Percentiles rank a stretch among this genome's conserved stretches.
Evolutionary conservation across 2,888 invertebrate genomes (phyloP).

Genomic region (Xylocampa areola): DNA sequence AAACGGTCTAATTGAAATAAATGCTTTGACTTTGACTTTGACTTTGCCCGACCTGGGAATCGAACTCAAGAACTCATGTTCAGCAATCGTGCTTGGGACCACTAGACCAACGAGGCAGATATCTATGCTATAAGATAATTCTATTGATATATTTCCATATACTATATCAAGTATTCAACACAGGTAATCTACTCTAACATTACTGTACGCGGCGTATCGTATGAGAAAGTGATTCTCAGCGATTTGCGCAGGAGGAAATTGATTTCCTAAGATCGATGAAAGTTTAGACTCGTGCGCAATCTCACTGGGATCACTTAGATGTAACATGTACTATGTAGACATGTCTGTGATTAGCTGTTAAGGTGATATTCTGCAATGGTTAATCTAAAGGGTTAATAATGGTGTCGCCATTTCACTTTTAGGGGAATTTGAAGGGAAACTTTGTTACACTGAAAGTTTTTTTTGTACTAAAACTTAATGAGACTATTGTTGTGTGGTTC

Average conservation of each 20-base stretch:
- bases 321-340: constrained; percentile 37
- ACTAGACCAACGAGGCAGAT: too few relatives aligned
- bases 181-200: constrained; percentile 37
- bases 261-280: constrained; percentile 68
- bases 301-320: constrained; percentile 36
- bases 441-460: background rate
- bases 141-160: too few relatives aligned
- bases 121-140: too few relatives aligned
- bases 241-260: constrained; percentile 65
- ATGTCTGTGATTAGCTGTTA: constrained; percentile 21
- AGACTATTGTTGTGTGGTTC: too few relatives aligned
- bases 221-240: constrained; percentile 65
- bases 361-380: constrained; percentile 9
- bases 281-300: constrained; percentile 51
- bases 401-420: constrained; percentile 28
- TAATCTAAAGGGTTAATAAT: background rate
- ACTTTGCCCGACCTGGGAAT: too few relatives aligned
- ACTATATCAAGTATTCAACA: too few relatives aligned
- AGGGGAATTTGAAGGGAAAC: background rate
- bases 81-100: too few relatives aligned
- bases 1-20: too few relatives aligned
- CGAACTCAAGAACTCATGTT: too few relatives aligned
- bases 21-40: too few relatives aligned
- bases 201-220: constrained; percentile 40
- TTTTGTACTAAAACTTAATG: too few relatives aligned